These are phyloP conservation scores for Molossus molossus DNA, from an alignment of 2,797 vertebrate genomes.

Conservation along the genomic window DNA sequence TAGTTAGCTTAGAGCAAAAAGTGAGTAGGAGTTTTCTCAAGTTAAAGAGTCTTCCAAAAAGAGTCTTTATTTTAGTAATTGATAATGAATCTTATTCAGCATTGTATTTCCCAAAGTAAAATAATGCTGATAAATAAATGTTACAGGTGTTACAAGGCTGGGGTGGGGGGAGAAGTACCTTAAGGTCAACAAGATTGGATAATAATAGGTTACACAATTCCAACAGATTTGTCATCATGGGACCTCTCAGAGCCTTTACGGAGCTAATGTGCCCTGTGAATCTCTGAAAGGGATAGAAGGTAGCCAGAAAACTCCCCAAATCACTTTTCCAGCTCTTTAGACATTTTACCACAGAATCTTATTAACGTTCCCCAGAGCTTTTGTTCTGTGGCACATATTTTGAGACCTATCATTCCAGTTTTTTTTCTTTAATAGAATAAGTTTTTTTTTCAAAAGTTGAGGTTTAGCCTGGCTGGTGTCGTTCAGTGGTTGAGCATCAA, in stretches of 20 bases:
- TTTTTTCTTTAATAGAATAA: slow-evolving; percentile 1
- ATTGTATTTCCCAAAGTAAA: slow-evolving; percentile 24
- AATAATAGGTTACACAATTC: neutral
- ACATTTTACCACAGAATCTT: neutral
- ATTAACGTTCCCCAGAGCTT: neutral
- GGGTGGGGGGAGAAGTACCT: neutral
- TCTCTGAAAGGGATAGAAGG: neutral
- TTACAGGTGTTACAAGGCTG: no score
- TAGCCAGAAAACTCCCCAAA: neutral
- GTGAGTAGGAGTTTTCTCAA: neutral
- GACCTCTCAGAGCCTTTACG: neutral
- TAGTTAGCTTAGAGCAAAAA: neutral
- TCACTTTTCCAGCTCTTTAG: neutral
- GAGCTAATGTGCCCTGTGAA: no score
- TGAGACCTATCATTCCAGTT: neutral
- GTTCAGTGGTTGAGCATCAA: no score
- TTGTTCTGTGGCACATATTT: neutral
- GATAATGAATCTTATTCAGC: neutral
- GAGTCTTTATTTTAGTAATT: neutral
- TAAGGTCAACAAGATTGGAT: neutral
- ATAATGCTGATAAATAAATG: neutral
- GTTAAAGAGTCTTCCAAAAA: neutral
- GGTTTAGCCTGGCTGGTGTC: neutral
- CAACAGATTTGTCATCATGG: neutral
- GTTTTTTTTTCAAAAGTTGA: neutral